Evolutionary conservation across 2,113 vertebrate species (phyloP).

Genomic region (Eurypyga helias): DNA sequence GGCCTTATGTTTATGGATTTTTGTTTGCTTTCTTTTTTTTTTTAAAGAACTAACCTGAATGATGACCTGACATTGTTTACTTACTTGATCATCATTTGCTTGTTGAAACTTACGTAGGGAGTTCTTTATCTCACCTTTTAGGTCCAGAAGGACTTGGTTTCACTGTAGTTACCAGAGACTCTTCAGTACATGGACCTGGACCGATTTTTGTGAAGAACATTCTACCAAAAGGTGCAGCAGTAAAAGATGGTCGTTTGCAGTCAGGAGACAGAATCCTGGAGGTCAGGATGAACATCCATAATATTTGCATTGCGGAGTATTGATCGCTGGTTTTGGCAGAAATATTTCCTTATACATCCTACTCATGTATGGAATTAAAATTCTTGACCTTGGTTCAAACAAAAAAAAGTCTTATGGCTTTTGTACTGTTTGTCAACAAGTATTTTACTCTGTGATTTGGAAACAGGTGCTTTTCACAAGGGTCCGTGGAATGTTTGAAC

Average conservation of each 20-base stretch:
- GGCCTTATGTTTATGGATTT: background rate
- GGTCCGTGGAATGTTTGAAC: background rate
- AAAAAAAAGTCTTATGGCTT: background rate
- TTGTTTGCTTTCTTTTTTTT: background rate
- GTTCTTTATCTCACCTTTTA: constrained; percentile 56
- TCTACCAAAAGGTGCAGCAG: constrained; percentile 92
- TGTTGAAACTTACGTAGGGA: background rate
- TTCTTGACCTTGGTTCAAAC: background rate
- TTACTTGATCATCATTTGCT: background rate
- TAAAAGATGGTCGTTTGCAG: constrained; percentile 95
- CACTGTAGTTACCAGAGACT: constrained; percentile 97
- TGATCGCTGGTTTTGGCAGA: background rate
- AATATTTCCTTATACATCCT: background rate
- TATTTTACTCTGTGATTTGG: fast-evolving
- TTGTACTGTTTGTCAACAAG: background rate
- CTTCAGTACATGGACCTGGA: constrained; percentile 90
- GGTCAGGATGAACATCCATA: constrained; percentile 73
- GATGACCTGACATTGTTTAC: background rate
- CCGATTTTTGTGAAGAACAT: constrained; percentile 99
- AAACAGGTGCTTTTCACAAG: background rate
- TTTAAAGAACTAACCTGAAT: background rate
- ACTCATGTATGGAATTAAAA: background rate
- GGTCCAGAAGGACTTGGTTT: constrained; percentile 96
- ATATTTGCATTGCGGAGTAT: background rate
- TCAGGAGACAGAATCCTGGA: constrained; percentile 96